Evolutionary conservation across 1,140 invertebrate species (phyloP).

Genomic region (Drosophila kepulauana): DNA sequence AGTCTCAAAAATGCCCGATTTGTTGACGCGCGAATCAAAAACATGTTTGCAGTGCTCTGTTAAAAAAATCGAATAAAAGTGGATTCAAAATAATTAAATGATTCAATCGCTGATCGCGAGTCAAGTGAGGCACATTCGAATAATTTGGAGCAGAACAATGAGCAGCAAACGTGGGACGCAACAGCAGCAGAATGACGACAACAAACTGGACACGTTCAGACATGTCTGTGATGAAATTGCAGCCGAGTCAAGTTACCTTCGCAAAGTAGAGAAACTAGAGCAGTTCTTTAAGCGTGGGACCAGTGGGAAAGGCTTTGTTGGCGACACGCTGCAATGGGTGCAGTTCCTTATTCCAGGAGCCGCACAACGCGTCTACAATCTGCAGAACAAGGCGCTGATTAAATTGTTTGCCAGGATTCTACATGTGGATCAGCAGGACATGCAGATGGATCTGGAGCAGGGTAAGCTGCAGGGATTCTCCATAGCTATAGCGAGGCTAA

Average conservation of each 20-base stretch:
- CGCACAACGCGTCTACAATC: conserved; percentile 94
- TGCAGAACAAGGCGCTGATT: conserved; percentile 96
- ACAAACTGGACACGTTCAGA: conserved; percentile 92
- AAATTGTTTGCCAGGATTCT: conserved; percentile 95
- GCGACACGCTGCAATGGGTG: conserved; percentile 93
- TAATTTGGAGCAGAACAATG: conserved; percentile 34
- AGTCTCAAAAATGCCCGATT: conserved; percentile 92
- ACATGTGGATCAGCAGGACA: conserved; percentile 89
- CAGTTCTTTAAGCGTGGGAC: conserved; percentile 85
- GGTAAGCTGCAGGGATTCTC: conserved; percentile 33
- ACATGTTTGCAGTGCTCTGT: conserved; percentile 88
- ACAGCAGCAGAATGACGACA: conserved; percentile 86
- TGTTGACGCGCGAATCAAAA: conserved; percentile 92
- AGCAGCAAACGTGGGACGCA: conserved; percentile 14
- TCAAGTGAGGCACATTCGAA: conserved; percentile 5
- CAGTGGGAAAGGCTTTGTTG: conserved; percentile 88
- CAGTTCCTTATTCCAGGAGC: conserved; percentile 93
- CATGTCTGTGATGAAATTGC: conserved; percentile 91
- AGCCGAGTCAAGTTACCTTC: conserved; percentile 91
- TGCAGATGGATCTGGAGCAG: conserved; percentile 94
- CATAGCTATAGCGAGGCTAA: not conserved
- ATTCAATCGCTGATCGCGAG: conserved; percentile 9
- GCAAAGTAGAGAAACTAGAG: conserved; percentile 92
- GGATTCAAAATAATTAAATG: conserved; percentile 27
- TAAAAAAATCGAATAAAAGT: conserved; percentile 12